These are phyloP conservation scores for Rousettus leschenaultii DNA, from an alignment of 2,113 vertebrate genomes.

Conservation along the genomic window DNA sequence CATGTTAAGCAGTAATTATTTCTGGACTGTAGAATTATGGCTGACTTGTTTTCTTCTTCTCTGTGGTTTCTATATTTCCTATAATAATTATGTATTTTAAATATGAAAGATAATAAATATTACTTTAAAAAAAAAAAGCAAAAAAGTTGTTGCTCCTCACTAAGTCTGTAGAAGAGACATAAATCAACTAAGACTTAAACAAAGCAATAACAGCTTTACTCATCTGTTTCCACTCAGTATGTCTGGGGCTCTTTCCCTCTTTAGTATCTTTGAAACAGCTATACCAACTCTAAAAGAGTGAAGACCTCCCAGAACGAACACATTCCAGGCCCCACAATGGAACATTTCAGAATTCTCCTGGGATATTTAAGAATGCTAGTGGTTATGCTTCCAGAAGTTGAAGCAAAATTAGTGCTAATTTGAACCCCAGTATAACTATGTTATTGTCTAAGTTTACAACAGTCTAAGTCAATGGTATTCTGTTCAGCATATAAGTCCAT, in stretches of 20 bases:
- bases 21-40: not conserved
- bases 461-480: not conserved
- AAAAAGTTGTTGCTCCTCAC: not conserved
- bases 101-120: slow-evolving; percentile 18
- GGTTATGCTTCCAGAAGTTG: not conserved
- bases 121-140: slow-evolving; percentile 33
- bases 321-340: slow-evolving; percentile 33
- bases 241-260: not conserved
- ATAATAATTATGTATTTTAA: not conserved
- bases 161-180: not conserved
- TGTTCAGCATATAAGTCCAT: not conserved
- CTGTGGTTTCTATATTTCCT: slow-evolving; percentile 2
- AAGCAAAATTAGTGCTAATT: slow-evolving; percentile 17
- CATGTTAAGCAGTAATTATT: not conserved
- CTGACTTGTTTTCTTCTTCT: slow-evolving; percentile 17
- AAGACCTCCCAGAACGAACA: slow-evolving; percentile 38
- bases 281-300: not conserved
- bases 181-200: not conserved
- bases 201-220: not conserved
- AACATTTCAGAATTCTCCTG: slow-evolving; percentile 48
- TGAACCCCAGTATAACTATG: not conserved
- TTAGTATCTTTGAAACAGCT: not conserved
- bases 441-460: not conserved
- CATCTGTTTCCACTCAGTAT: not conserved
- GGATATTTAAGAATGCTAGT: slow-evolving; percentile 1